These are phyloP conservation scores for Gryon sp. DNA, from an alignment of 1,140 invertebrate genomes.

Conservation along the genomic window DNA sequence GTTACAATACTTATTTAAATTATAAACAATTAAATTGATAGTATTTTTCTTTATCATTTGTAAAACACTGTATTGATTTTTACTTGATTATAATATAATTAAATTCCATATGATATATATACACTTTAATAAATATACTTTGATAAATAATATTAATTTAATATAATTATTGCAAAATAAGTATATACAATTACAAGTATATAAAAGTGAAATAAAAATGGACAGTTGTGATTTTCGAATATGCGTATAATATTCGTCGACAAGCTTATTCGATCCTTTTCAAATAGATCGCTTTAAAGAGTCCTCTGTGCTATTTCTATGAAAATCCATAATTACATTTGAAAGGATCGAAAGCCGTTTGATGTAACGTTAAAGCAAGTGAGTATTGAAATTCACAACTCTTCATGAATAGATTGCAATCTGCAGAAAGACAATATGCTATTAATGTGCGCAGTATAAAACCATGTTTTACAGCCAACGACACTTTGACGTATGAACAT, in stretches of 20 bases:
- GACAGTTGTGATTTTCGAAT: no score
- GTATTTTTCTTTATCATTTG: no score
- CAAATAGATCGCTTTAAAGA: neutral
- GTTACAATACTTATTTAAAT: no score
- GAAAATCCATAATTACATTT: conserved; percentile 12
- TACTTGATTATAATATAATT: no score
- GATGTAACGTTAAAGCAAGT: conserved; percentile 21
- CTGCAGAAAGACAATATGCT: conserved; percentile 9
- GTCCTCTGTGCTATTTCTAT: neutral
- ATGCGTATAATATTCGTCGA: neutral
- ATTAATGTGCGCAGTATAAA: neutral
- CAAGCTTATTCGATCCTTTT: neutral
- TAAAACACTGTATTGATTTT: no score
- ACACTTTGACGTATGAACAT: conserved; percentile 10
- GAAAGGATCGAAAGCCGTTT: conserved; percentile 18
- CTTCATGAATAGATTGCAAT: conserved; percentile 33
- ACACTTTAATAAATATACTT: no score
- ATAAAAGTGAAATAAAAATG: no score
- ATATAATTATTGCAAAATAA: no score
- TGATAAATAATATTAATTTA: no score
- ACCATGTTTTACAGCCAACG: neutral
- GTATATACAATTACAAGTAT: no score
- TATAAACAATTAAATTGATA: no score
- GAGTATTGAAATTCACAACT: conserved; percentile 15
- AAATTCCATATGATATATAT: no score